Conservation (phyloP, 2,797 vertebrate genomes). For the Malacoraja senta region DNA sequence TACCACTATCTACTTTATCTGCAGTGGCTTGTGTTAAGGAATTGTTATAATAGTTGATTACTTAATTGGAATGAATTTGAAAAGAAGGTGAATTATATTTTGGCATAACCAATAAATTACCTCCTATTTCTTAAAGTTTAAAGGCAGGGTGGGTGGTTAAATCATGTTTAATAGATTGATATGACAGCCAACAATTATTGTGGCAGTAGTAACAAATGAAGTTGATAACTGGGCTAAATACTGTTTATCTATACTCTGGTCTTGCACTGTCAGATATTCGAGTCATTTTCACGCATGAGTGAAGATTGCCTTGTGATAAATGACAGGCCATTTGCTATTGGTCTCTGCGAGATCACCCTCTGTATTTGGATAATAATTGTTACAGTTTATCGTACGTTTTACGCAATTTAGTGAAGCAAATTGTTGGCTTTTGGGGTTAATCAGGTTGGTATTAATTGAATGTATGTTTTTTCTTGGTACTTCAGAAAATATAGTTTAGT, state of each 20-base stretch:
- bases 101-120: background rate
- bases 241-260: constrained; percentile 37
- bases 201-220: constrained; percentile 29
- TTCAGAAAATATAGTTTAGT: background rate
- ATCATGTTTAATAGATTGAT: constrained; percentile 23
- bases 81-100: background rate
- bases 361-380: constrained; percentile 18
- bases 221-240: constrained; percentile 26
- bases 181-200: constrained; percentile 19
- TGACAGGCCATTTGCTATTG: constrained; percentile 30
- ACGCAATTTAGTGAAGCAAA: constrained; percentile 25
- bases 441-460: constrained; percentile 33
- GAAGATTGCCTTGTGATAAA: constrained; percentile 31
- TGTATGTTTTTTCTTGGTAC: constrained; percentile 16
- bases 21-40: background rate
- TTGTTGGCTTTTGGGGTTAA: constrained; percentile 27
- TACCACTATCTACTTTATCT: background rate
- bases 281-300: constrained; percentile 31
- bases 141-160: background rate
- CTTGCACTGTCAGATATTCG: constrained; percentile 31
- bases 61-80: background rate
- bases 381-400: background rate
- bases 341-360: background rate
- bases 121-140: constrained; percentile 22
- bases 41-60: background rate